Conservation (phyloP, 2,113 vertebrate species). For the Rhynchomys soricoides region DNA sequence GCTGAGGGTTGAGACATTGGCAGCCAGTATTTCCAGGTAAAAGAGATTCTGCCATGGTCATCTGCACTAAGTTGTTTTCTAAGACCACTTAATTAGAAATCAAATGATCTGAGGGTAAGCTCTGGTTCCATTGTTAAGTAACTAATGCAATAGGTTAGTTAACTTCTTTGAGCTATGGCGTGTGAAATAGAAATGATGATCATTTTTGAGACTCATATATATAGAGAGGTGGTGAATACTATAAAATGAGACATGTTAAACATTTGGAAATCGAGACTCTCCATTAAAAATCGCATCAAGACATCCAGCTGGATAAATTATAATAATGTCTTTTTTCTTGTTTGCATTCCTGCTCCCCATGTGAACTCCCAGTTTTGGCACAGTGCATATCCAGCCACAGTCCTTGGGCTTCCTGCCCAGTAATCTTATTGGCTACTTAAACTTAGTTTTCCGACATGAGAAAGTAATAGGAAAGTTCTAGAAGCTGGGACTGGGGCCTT, state of each 20-base stretch:
- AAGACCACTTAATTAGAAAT: conserved; percentile 27
- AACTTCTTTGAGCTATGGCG: conserved; percentile 27
- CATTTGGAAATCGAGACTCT: conserved; percentile 49
- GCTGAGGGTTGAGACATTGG: not conserved
- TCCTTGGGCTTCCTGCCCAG: conserved; percentile 41
- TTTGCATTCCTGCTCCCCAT: not conserved
- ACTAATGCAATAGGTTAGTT: conserved; percentile 26
- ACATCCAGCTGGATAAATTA: conserved; percentile 20
- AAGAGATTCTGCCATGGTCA: conserved; percentile 19
- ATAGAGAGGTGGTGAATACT: conserved; percentile 11
- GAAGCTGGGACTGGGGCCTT: not conserved
- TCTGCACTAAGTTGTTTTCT: not conserved
- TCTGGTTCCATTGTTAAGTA: conserved; percentile 44
- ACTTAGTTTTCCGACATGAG: not conserved
- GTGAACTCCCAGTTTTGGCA: conserved; percentile 48
- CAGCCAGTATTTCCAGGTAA: not conserved
- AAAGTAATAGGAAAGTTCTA: not conserved
- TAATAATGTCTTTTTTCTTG: conserved; percentile 44
- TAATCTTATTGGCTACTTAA: conserved; percentile 15
- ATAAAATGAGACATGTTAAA: conserved; percentile 23
- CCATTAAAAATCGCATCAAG: conserved; percentile 46
- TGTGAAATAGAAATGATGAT: conserved; percentile 45
- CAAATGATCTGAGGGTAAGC: not conserved
- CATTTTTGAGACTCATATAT: conserved; percentile 12
- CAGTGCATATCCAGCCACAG: not conserved